Percentiles rank a stretch among this genome's conserved stretches.
These are phyloP conservation scores for Pristis pectinata DNA, from an alignment of 2,797 vertebrate genomes.

Conservation along the genomic window DNA sequence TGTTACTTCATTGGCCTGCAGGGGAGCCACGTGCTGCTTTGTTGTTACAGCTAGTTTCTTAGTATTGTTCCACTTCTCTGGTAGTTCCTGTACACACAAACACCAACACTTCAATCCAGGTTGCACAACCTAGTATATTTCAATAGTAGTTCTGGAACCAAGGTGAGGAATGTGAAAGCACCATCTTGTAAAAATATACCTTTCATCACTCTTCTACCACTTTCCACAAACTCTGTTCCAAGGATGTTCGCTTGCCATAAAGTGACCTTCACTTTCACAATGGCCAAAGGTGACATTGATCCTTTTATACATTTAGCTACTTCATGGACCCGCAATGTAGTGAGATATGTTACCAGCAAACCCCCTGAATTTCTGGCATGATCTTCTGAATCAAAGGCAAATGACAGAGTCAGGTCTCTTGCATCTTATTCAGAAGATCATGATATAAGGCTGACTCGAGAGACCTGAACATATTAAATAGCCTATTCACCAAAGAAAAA, in stretches of 20 bases:
- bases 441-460: not conserved
- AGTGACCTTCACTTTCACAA: not conserved
- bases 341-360: not conserved
- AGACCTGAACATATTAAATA: not conserved
- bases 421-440: not conserved
- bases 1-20: conserved; percentile 74
- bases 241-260: not conserved
- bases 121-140: not conserved
- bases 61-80: conserved; percentile 78
- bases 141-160: not conserved
- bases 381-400: too few relatives aligned
- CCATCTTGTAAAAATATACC: not conserved
- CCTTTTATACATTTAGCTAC: not conserved
- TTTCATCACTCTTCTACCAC: too few relatives aligned
- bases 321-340: not conserved
- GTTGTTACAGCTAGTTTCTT: conserved; percentile 71
- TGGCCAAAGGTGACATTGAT: not conserved
- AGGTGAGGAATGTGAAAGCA: not conserved
- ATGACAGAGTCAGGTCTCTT: not conserved
- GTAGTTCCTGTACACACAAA: conserved; percentile 68
- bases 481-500: not conserved
- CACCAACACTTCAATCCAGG: not conserved
- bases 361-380: not conserved
- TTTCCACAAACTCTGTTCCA: not conserved
- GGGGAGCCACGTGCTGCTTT: conserved; percentile 79